Evolutionary conservation across 37 sponge, comb jelly and placozoan genomes (phyloP).

Genomic region (Dysidea cf. avara): DNA sequence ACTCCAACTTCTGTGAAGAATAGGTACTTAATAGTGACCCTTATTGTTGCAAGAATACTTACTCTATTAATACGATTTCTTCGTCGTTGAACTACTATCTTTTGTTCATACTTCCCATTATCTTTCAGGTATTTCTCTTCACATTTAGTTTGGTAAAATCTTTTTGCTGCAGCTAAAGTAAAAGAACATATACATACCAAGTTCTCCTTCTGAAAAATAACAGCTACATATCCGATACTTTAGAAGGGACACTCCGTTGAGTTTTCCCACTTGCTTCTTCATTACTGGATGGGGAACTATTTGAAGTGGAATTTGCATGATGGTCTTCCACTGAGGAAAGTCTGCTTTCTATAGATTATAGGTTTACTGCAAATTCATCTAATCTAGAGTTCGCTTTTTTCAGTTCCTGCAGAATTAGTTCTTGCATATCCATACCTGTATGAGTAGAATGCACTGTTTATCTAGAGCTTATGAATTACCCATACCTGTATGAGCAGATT

Average conservation of each 20-base stretch:
- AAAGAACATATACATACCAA: background rate
- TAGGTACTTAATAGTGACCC: background rate
- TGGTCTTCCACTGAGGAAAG: background rate
- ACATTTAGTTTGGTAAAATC: slow-evolving; percentile 13
- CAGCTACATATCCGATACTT: background rate
- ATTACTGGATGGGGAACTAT: background rate
- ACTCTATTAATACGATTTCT: background rate
- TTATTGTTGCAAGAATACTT: background rate
- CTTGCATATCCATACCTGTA: background rate
- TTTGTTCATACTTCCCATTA: background rate
- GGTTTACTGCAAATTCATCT: background rate
- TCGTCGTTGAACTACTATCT: background rate
- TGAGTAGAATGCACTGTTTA: too few relatives aligned
- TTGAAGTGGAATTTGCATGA: background rate
- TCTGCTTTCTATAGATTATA: background rate
- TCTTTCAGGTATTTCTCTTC: background rate
- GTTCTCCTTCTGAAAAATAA: background rate
- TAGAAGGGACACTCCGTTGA: slow-evolving; percentile 1
- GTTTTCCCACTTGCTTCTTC: background rate
- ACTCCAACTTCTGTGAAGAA: slow-evolving; percentile 10
- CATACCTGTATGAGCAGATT: too few relatives aligned
- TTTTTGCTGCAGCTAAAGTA: slow-evolving; percentile 4
- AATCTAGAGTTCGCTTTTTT: background rate
- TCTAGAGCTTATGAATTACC: too few relatives aligned
- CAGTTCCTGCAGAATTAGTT: background rate